Evolutionary conservation across 2,888 invertebrate species (phyloP).

Genomic region (Epinotia ramella): DNA sequence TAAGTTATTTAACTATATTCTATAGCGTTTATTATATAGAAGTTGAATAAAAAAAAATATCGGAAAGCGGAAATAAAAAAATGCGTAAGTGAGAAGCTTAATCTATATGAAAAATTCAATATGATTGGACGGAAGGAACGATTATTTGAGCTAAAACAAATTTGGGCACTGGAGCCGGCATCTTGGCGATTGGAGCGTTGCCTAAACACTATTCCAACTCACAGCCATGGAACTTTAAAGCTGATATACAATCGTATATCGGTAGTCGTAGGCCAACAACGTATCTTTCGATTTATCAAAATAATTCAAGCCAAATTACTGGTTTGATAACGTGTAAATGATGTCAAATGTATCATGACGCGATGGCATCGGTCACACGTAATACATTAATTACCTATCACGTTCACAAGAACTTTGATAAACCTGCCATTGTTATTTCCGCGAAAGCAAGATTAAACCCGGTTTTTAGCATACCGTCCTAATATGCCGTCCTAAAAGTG

Average conservation of each 20-base stretch:
- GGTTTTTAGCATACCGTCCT: not conserved
- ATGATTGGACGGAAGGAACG: conserved; percentile 80
- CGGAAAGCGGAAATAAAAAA: conserved; percentile 56
- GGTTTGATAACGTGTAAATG: not conserved
- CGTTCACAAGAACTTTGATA: too few relatives aligned
- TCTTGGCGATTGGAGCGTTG: conserved; percentile 61
- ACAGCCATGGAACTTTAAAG: conserved; percentile 66
- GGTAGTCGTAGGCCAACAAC: conserved; percentile 56
- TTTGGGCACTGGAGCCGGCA: conserved; percentile 48
- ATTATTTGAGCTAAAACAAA: conserved; percentile 73
- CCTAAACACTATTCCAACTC: conserved; percentile 55
- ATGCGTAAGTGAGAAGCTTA: conserved; percentile 71
- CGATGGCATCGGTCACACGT: not conserved
- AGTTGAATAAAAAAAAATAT: conserved; percentile 43
- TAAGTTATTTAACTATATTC: conserved; percentile 38
- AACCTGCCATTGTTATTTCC: too few relatives aligned
- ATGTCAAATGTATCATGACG: not conserved
- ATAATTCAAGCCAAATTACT: conserved; percentile 5
- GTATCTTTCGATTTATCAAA: conserved; percentile 39
- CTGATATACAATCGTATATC: conserved; percentile 57
- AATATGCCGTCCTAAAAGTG: not conserved
- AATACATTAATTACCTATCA: not conserved
- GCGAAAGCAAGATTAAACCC: too few relatives aligned
- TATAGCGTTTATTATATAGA: conserved; percentile 30
- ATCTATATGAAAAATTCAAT: conserved; percentile 73